Base-by-base conservation (phyloP, 2,113 vertebrate species). In the Aegithalos caudatus region DNA sequence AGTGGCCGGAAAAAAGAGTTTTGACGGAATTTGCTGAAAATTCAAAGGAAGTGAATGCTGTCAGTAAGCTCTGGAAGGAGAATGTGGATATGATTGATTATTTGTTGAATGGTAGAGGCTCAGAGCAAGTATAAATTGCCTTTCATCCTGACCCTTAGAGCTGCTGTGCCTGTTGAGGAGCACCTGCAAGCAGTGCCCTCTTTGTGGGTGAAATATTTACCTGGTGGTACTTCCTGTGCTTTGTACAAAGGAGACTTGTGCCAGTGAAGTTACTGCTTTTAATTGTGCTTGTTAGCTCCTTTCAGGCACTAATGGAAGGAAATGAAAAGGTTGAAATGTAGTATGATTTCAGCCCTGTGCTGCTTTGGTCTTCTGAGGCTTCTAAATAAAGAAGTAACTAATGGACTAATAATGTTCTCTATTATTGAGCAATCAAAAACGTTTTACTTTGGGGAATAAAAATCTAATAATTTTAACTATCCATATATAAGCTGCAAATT, bases 361-460 rank as follows among this genome's bases (percentile, higher is more conserved):
- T 95, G 60, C 76, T 90, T 93, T 73, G 64, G 88, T 93, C 94
- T 95, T 95, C 76, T 81, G 93, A 96, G 92, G 76, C 60, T 96
- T 94, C 90, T 90, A 82, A 95, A 89, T 89, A 93, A 86, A 87
- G 72, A 53, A 83, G 56, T 96, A 93, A 97, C 88, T 93, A 96
- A 97, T 96, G 92, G 95, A 88, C 82, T 96, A 97, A 97, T 97
- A 96, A 96, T 92, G 86, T 86, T 90, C 90, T 90, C 69, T 93
- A 45, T 95, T 97, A 96, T 86, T 95, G 69, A 93, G 88, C 93
- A 97, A 95, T 94, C 92, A 96, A 94, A 92, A 97, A 88, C 11
- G 7, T 88, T 94, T 95, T 93, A 95, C 88, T 93, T 94, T 65
- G 70, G 92, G 82, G 93, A 96, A 90, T 96, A 94, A 94, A 93